Conservation (phyloP, 2,113 vertebrate genomes). For the Gadus chalcogrammus region DNA sequence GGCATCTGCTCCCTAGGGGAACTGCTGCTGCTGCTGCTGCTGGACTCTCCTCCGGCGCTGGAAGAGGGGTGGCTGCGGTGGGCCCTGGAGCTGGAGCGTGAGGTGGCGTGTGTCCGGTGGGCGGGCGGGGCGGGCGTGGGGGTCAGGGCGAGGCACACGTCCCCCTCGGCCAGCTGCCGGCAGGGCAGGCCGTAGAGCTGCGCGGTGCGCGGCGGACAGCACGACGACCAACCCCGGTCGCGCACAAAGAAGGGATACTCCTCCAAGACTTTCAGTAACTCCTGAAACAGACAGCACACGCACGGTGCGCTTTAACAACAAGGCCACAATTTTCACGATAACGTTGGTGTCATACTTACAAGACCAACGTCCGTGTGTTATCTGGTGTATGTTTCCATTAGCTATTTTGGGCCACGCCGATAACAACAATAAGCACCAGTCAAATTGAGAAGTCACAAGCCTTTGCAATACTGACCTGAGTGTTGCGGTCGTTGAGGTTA, state of each 20-base stretch:
- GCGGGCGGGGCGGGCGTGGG: slow-evolving; percentile 48
- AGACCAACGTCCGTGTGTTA: no score
- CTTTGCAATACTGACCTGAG: slow-evolving; percentile 68
- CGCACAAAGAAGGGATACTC: slow-evolving; percentile 80
- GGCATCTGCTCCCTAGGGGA: slow-evolving; percentile 64
- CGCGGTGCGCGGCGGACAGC: slow-evolving; percentile 71
- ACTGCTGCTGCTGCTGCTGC: slow-evolving; percentile 18
- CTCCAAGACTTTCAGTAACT: slow-evolving; percentile 76
- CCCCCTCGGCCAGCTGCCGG: slow-evolving; percentile 71
- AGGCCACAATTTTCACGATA: slow-evolving; percentile 25
- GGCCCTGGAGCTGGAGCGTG: background rate
- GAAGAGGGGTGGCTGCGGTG: slow-evolving; percentile 39
- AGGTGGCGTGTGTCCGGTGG: slow-evolving; percentile 53
- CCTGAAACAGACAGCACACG: slow-evolving; percentile 54
- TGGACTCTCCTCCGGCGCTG: slow-evolving; percentile 40
- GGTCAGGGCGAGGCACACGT: slow-evolving; percentile 75
- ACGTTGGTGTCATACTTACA: no score
- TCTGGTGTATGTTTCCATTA: no score
- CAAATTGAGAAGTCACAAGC: no score
- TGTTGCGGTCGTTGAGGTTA: slow-evolving; percentile 74
- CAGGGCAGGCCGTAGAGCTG: slow-evolving; percentile 74
- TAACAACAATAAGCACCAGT: no score
- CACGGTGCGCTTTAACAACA: slow-evolving; percentile 23
- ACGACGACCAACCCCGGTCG: slow-evolving; percentile 77
- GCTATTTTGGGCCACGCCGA: no score